Conservation (phyloP, 1,140 invertebrate genomes). For the Limonius californicus region DNA sequence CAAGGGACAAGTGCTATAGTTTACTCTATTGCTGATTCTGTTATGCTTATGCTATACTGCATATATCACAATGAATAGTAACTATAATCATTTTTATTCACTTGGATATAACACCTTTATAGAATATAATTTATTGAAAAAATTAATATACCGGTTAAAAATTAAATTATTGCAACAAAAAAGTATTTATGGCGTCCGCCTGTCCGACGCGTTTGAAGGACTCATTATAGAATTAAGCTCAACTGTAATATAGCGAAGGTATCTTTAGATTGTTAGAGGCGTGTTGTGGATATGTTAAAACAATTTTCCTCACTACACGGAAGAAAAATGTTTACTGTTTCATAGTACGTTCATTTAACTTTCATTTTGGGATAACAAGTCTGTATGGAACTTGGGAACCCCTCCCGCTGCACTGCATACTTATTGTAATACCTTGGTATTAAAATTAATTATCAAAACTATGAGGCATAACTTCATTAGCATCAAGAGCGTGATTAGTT, state of each 20-base stretch:
- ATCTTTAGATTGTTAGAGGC: background rate
- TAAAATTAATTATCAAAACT: no score
- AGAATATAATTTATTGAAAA: background rate
- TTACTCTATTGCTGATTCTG: no score
- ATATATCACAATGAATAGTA: no score
- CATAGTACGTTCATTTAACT: background rate
- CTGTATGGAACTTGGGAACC: background rate
- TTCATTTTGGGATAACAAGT: background rate
- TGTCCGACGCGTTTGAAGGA: slow-evolving; percentile 10
- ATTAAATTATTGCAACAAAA: background rate
- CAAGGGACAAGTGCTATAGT: no score
- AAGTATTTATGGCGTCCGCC: slow-evolving; percentile 3
- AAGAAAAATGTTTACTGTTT: background rate
- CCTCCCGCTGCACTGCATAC: no score
- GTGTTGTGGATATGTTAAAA: background rate
- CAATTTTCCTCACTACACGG: no score
- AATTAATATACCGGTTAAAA: background rate
- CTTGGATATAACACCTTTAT: no score
- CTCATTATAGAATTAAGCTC: background rate
- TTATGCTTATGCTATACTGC: no score
- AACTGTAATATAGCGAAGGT: background rate
- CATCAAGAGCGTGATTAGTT: no score
- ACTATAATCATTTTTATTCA: no score
- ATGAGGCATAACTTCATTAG: no score
- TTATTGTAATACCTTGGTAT: no score